Conservation (phyloP, 1,140 invertebrate genomes). For the Tetramorium simillimum region DNA sequence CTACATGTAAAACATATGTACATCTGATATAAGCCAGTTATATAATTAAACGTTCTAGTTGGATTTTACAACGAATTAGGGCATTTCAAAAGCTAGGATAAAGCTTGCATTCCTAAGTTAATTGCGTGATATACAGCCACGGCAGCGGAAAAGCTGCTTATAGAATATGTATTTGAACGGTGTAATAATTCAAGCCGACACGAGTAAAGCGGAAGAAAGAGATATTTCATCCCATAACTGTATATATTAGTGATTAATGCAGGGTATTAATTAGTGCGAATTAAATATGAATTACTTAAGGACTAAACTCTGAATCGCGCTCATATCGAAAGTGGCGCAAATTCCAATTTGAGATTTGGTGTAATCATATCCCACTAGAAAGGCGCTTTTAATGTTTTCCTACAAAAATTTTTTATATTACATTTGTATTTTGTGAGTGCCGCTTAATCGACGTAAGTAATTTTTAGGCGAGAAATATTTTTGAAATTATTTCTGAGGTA, state of each 20-base stretch:
- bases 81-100: conserved; percentile 28
- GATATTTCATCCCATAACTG: neutral
- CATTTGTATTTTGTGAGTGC: neutral
- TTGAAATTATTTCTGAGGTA: neutral
- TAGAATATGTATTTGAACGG: conserved; percentile 21
- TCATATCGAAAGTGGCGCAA: neutral
- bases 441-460: neutral
- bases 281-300: neutral
- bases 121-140: conserved; percentile 24
- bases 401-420: neutral
- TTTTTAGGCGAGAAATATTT: neutral
- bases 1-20: conserved; percentile 30
- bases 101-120: conserved; percentile 50
- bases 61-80: conserved; percentile 42
- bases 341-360: neutral
- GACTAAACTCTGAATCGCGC: neutral
- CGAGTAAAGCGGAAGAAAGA: neutral
- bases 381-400: neutral
- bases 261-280: neutral
- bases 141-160: conserved; percentile 3
- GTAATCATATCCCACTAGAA: too few relatives aligned
- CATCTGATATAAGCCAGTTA: conserved; percentile 32
- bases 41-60: conserved; percentile 55
- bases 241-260: neutral
- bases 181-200: conserved; percentile 17